Percentiles rank a stretch among this genome's conserved stretches.
phyloP scores from a whole-genome alignment of 2,113 vertebrate species.

The Galbula dea region DNA sequence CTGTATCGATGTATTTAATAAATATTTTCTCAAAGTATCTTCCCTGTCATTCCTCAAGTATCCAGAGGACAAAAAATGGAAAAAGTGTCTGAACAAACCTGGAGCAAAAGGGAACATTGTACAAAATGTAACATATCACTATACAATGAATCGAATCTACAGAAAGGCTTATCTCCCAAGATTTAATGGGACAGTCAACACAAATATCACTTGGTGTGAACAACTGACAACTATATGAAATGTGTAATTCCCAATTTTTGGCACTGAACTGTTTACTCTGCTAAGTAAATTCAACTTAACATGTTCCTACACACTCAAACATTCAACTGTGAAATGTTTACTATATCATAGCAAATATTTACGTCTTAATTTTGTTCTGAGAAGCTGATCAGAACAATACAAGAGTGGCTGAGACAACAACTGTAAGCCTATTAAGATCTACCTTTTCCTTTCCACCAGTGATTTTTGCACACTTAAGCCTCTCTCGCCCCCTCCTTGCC shows the following conservation, averaged over 20 bases:
- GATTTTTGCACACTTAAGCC: background rate
- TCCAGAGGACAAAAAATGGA: background rate
- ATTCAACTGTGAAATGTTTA: background rate
- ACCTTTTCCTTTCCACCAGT: background rate
- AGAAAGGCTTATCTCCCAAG: background rate
- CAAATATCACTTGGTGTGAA: background rate
- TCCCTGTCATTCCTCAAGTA: background rate
- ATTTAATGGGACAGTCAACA: background rate
- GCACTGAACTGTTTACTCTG: background rate
- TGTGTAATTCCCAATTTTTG: background rate
- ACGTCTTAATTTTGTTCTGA: background rate
- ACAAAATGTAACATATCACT: background rate
- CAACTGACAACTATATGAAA: background rate
- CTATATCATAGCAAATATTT: background rate
- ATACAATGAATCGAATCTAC: accelerated
- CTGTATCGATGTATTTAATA: background rate
- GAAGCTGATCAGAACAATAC: background rate
- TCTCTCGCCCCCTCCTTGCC: background rate
- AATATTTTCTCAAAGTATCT: background rate
- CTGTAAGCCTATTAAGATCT: background rate
- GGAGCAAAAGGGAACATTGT: background rate
- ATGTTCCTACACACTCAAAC: background rate
- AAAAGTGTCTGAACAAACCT: background rate
- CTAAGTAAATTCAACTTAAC: background rate
- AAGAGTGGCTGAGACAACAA: background rate